Conservation (phyloP, 2,113 vertebrate genomes). For the Austrofundulus limnaeus region DNA sequence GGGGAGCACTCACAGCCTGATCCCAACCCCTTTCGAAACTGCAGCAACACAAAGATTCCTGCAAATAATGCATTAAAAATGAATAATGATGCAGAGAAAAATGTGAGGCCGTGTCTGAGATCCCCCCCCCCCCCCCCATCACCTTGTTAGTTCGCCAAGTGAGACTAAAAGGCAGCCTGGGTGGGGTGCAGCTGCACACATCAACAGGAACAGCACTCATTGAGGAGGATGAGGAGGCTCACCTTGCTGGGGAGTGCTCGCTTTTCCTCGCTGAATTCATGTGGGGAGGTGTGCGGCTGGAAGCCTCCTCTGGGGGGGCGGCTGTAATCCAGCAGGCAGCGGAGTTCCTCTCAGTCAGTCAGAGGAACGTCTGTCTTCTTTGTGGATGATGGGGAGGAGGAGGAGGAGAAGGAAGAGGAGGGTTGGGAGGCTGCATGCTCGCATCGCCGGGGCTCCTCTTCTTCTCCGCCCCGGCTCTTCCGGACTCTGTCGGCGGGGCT, state of each 20-base stretch:
- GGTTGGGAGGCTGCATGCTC: slow-evolving; percentile 52
- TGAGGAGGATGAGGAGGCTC: slow-evolving; percentile 23
- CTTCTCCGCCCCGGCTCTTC: not conserved
- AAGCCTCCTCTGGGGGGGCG: slow-evolving; percentile 52
- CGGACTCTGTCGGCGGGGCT: not conserved
- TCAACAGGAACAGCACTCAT: not conserved
- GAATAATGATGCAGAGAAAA: too few relatives aligned
- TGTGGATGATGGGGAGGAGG: too few relatives aligned
- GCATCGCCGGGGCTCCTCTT: slow-evolving; percentile 48
- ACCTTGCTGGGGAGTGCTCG: slow-evolving; percentile 70
- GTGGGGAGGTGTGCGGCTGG: slow-evolving; percentile 71
- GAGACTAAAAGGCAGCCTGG: slow-evolving; percentile 34
- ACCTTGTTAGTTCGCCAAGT: slow-evolving; percentile 41
- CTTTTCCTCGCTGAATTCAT: slow-evolving; percentile 66
- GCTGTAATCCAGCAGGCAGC: slow-evolving; percentile 67
- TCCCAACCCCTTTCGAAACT: slow-evolving; percentile 15
- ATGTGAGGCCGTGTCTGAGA: not conserved
- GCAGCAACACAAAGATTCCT: not conserved
- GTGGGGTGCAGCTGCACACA: slow-evolving; percentile 52
- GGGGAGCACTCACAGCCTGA: slow-evolving; percentile 36
- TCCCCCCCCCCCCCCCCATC: not conserved
- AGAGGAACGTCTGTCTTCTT: slow-evolving; percentile 51
- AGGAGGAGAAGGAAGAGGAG: too few relatives aligned
- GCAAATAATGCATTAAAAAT: not conserved
- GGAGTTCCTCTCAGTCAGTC: slow-evolving; percentile 36